Percentiles rank a stretch among this genome's conserved stretches.
Evolutionary conservation across 2,888 invertebrate genomes (phyloP).

Genomic region (Coleophora flavipennella): DNA sequence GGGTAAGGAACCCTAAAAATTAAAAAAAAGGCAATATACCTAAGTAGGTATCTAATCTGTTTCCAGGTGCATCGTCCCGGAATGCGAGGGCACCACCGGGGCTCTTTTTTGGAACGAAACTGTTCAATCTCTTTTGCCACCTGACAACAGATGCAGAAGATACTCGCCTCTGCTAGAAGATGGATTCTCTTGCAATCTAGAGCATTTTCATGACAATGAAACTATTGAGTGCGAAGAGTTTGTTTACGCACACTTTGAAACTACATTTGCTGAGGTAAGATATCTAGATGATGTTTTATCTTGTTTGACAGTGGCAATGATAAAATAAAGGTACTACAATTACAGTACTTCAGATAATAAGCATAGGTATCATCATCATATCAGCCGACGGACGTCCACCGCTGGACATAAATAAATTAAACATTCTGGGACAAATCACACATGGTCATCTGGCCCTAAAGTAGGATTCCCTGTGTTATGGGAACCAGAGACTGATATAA

Average conservation of each 20-base stretch:
- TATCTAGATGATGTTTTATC: not conserved
- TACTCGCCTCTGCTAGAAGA: constrained; percentile 22
- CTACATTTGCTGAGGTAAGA: constrained; percentile 52
- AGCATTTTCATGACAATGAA: constrained; percentile 29
- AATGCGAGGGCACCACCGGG: constrained; percentile 54
- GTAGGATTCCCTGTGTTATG: no score
- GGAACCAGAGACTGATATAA: no score
- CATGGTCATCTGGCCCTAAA: no score
- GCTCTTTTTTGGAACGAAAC: constrained; percentile 24
- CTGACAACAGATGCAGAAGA: constrained; percentile 26
- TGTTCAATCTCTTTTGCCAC: constrained; percentile 29
- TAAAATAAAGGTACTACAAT: no score
- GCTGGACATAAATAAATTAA: no score
- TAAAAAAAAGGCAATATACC: no score
- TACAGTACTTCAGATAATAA: no score
- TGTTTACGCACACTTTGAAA: constrained; percentile 39
- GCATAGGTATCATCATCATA: no score
- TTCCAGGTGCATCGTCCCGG: constrained; percentile 67
- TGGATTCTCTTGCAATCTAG: constrained; percentile 26
- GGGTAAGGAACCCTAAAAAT: no score
- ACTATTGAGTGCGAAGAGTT: constrained; percentile 38
- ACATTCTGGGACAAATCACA: no score
- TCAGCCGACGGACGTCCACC: no score
- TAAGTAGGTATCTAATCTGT: no score
- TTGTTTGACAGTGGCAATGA: not conserved